These are phyloP conservation scores for Musca domestica DNA, from an alignment of 1,140 invertebrate genomes.

Conservation along the genomic window DNA sequence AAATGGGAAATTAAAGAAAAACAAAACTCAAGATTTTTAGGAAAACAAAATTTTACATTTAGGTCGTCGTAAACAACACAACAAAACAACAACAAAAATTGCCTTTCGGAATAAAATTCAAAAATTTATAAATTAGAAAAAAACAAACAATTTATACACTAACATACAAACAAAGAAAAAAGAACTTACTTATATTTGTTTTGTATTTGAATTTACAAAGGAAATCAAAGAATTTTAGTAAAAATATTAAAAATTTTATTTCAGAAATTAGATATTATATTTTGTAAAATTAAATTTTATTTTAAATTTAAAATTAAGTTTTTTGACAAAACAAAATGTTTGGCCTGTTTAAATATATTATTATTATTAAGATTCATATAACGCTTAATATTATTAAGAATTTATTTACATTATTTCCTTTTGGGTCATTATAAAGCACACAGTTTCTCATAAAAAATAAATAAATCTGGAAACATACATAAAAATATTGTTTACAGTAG, in stretches of 20 bases:
- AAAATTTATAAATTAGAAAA: slow-evolving; percentile 26
- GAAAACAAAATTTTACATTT: slow-evolving; percentile 51
- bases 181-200: not conserved
- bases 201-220: slow-evolving; percentile 6
- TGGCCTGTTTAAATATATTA: no score
- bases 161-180: slow-evolving; percentile 11
- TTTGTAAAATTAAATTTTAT: not conserved
- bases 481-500: no score
- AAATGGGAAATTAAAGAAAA: no score
- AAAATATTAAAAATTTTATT: slow-evolving; percentile 19
- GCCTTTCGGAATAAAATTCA: slow-evolving; percentile 54
- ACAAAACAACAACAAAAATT: slow-evolving; percentile 45
- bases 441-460: no score
- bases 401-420: no score
- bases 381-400: no score
- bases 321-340: no score
- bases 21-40: slow-evolving; percentile 29
- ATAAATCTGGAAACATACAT: no score
- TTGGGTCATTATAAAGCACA: no score
- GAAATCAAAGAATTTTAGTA: not conserved
- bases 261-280: slow-evolving; percentile 5
- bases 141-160: slow-evolving; percentile 26
- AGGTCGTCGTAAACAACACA: slow-evolving; percentile 32
- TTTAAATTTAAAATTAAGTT: no score
- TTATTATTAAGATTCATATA: no score